Conservation (phyloP, 2,113 vertebrate genomes). For the Phoenicopterus ruber region DNA sequence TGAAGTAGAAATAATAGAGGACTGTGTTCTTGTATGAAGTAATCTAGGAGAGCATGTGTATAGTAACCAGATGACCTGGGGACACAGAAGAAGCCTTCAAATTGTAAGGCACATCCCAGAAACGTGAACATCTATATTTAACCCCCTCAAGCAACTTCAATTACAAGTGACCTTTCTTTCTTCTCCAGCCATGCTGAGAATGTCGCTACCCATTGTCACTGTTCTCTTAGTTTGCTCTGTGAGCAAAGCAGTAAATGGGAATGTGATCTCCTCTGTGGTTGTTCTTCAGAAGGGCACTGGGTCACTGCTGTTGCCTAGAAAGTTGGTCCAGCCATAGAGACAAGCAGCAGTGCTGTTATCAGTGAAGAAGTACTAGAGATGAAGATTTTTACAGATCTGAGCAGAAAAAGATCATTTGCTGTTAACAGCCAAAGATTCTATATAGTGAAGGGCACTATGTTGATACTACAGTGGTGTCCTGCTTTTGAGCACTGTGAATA, state of each 20-base stretch:
- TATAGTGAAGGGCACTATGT: rapidly evolving
- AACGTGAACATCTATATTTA: neutral
- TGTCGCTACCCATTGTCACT: rapidly evolving
- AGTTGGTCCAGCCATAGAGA: neutral
- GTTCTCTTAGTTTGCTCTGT: neutral
- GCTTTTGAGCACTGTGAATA: neutral
- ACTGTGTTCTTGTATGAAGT: neutral
- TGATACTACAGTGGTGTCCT: neutral
- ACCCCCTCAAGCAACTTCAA: neutral
- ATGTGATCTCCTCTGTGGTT: neutral
- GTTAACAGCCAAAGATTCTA: neutral
- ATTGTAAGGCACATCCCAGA: neutral
- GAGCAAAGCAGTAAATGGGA: neutral
- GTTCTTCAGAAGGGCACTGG: neutral
- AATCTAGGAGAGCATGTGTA: neutral
- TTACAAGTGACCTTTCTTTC: neutral
- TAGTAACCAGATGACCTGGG: neutral
- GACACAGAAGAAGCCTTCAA: neutral
- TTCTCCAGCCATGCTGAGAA: neutral
- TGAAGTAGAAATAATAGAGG: neutral
- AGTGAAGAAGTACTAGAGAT: neutral
- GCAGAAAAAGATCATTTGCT: neutral
- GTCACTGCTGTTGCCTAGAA: neutral
- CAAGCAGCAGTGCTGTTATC: neutral
- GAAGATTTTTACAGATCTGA: neutral